Evolutionary conservation across 2,113 vertebrate genomes (phyloP), one percentile per base, ranked within the genome.

Genomic region (Sinocyclocheilus maitianheensis): DNA sequence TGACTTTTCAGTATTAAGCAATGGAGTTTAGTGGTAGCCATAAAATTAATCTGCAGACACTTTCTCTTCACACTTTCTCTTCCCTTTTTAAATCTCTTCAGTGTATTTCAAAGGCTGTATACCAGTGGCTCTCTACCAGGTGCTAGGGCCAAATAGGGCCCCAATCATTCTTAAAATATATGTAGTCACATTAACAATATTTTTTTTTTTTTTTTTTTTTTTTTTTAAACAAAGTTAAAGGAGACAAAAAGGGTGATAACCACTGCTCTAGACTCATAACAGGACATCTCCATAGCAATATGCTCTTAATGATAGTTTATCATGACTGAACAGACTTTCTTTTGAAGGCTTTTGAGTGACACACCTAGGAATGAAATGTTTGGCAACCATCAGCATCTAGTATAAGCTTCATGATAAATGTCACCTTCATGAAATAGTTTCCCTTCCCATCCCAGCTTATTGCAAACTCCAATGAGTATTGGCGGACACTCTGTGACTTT

Each of bases 321-420:
- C 18, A 3, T 20, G 37, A 40, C 34, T 43, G 20, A 62, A 43
- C 55, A 80, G 55, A 58, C 16, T 80, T 18, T 63, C 12, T 24
- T 24, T 60, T 60, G 16, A 79, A 37, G 18, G 8, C 46, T 65
- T 22, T 79, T 67, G 78, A 80, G 81, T 81, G 18, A 10, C 71
- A 55, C 43, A 24, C 43, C 13, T 43, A 74, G 22, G 63, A 63
- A 24, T 26, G 13, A 69, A 51, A 81, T 62, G 48, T 82, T 60
- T 58, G n/a, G 30, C 30, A 34, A 80, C 84, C 72, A 79, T 88
- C 62, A 88, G 30, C 84, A 62, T 67, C 67, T 43, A 67, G 43
- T 34, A 67, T 24, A 67, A 76, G 46, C 10, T 34, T 69, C 34
- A n/a, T 65, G 46, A 34, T 4, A 37, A 62, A 63, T 30, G 78